Conservation (phyloP, 1,140 invertebrate genomes). For the Philaenus spumarius region DNA sequence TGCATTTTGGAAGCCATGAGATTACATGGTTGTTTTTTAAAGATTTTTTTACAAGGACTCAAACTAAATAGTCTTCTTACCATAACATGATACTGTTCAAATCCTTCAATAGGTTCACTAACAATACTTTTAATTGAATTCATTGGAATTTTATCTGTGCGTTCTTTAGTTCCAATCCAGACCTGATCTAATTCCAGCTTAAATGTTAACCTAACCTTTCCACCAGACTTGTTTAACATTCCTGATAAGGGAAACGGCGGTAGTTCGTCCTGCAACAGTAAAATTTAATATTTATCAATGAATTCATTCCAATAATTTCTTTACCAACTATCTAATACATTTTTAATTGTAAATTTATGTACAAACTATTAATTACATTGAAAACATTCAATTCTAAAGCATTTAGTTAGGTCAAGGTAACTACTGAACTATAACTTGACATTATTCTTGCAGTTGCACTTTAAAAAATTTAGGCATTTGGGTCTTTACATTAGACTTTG, state of each 20-base stretch:
- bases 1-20: too few species aligned
- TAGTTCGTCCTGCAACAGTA: constrained; percentile 58
- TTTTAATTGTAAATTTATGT: too few species aligned
- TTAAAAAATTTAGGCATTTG: not conserved
- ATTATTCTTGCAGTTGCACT: not conserved
- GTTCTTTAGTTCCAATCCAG: constrained; percentile 91
- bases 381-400: not conserved
- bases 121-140: constrained; percentile 80
- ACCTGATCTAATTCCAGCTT: constrained; percentile 88
- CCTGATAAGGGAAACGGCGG: constrained; percentile 77
- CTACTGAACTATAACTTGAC: not conserved
- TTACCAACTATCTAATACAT: too few species aligned
- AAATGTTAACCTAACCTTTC: constrained; percentile 88
- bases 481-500: not conserved
- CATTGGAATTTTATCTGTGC: constrained; percentile 90
- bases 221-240: constrained; percentile 89
- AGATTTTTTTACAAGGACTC: too few species aligned
- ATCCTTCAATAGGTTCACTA: constrained; percentile 79
- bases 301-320: too few species aligned
- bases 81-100: constrained; percentile 92
- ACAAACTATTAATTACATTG: too few species aligned
- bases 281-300: too few species aligned
- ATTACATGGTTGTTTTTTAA: too few species aligned
- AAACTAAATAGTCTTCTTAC: constrained; percentile 57
- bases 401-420: not conserved